Base-by-base conservation (phyloP, 2,113 vertebrate species). In the Pogona vitticeps region DNA sequence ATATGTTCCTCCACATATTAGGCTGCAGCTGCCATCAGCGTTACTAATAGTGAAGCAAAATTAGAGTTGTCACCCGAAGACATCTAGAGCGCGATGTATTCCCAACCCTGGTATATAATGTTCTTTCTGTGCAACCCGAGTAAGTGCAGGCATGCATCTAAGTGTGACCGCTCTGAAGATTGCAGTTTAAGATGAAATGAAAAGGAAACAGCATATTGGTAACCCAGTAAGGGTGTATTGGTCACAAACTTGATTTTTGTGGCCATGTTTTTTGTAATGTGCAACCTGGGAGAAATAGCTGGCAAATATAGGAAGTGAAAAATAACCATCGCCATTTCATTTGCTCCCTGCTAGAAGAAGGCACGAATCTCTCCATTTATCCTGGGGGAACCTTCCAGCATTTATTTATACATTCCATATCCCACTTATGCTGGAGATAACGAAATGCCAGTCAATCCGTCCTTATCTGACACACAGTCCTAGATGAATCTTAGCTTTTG, bases 361-460 rank as follows among this genome's bases (percentile, higher is more conserved):
- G n/a, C 5, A 52, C 75, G 63, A 71, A 71, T 36, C 21, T 88
- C 42, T 79, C 78, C 40, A 70, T 79, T 65, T 63, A 23, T 72
- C 52, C 56, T 72, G 38, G 38, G 77, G 70, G 68, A 68, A 65
- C 68, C 58, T 80, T 86, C 58, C 63, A 46, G 59, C 79, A 80
- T 81, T 81, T 73, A 81, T 86, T 86, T 56, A 65, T 63, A 52
- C 77, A 52, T 71, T 78, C 67, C 17, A 38, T 78, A 72, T 71
- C 13, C 75, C 81, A 83, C 52, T 71, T 88, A 63, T 31, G 6
- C n/a, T 36, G 10, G 38, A 88, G 87, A 73, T 84, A 83, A 83
- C 65, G 26, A 84, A 88, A 88, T 83, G 56, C 56, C 86, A 79
- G 58, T 84, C 76, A 88, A 14, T 83, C 75, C 83, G 56, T 79